Evolutionary conservation across 2,888 invertebrate genomes (phyloP), one percentile per base, ranked within the genome.

Genomic region (Orthosia gracilis): DNA sequence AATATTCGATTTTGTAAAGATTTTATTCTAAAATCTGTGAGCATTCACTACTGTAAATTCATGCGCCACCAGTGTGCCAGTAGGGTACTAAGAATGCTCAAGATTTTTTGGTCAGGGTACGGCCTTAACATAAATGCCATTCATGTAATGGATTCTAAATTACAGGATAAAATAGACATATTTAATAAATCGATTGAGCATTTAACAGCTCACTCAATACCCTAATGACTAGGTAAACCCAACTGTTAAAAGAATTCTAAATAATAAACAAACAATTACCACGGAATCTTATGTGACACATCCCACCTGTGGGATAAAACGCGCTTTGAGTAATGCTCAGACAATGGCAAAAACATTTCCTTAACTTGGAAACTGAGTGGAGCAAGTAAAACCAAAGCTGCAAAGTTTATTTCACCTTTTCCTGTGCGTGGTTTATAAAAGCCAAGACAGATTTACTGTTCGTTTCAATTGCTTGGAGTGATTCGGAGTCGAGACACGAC

Each of bases 401-500:
- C 12, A 15, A 21, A 52, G 62, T 58, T 63, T 67, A 64, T 69
- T 62, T 26, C 31, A 67, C 12, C 13, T 84, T 87, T 87, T 86
- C 84, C 80, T 86, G 80, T 79, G 68, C 21, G 40, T 50, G 61
- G 13, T 57, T 76, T 85, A 87, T 85, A 88, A 82, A 85, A 85
- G 70, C 71, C 45, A 66, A 62, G 63, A 47, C 21, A 62, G 31
- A 31, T 73, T 59, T 62, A 72, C 57, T 40, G 62, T 69, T 73
- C 7, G 58, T 62, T 70, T 57, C 72, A 80, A 71, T 83, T 71
- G 63, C 65, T 75, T 68, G 50, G 50, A 74, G 71, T 80, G 70
- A 50, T 72, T 74, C 58, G 45, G 47, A 63, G 78, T 70, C 49
- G 73, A 69, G 23, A 63, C 64, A 77, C 63, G 58, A 54, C 57